Evolutionary conservation across 2,113 vertebrate genomes (phyloP), one percentile per base, ranked within the genome.

Genomic region (Sturnira hondurensis): DNA sequence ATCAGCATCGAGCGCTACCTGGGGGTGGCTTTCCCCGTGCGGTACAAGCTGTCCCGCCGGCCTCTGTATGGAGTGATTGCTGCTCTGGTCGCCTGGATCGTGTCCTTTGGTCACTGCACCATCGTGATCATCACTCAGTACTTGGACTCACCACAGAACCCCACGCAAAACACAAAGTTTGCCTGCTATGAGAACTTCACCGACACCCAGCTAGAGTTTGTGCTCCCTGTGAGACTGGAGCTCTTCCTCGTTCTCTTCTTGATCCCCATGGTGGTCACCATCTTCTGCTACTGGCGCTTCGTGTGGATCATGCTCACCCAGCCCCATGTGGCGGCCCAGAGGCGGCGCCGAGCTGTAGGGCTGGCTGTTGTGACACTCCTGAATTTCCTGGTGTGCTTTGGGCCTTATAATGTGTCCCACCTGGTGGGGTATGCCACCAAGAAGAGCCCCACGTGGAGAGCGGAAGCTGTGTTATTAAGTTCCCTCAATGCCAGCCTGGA

Each of bases 1-100:
- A 98, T 99, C 71, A 99, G 99, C n/a, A 97, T 99, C 0, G 99
- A 99, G 94, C 98, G 99, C 45, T 99, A 99, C 86, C 98, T 99
- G 16, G 99, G 99, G 0, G 99, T 99, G 65, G 99, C 99, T 1
- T 99, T 98, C 82, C 99, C 99, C 1, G 99, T 99, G 97, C 98
- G 97, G 71, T 99, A 99, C 97, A 98, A 98, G n/a, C 91, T 99
- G 33, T 97, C 97, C 83, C 98, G 98, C 0, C 93, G 98, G 56
- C 99, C 98, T 0, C 0, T 96, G 1, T 99, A 99, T 0, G 98
- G 98, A 0, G 92, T 98, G 1, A 92, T 98, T 0, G 98, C 98
- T 17, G 99, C 99, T 73, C 17, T 99, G 63, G 96, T 98, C 83
- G 98, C 99, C 95, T 99, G 99, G 99, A 70, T 98, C 33, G 65